Base-by-base conservation (phyloP, 2,113 vertebrate species). In the Hyaena hyaena region DNA sequence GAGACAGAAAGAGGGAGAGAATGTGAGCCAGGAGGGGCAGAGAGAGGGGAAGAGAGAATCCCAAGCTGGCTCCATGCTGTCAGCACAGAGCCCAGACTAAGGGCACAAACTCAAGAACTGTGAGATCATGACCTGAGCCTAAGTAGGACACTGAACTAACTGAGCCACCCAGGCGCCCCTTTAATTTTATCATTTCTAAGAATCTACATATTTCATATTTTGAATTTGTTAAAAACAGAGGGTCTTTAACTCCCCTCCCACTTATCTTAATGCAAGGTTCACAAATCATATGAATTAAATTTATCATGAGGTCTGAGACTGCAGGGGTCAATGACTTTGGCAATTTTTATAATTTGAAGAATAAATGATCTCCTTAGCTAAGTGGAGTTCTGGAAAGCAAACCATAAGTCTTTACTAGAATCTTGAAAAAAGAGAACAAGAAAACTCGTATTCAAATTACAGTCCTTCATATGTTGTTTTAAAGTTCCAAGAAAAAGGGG, bases 211-310 rank as follows among this genome's bases (percentile, higher is more conserved):
- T 50, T 50, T 50, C 68, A 58, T 69, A 61, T 69, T 85, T 55
- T 86, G 43, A 90, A 90, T 73, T 69, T 88, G 50, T 69, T 53
- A 88, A 88, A 90, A 90, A n/a, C 28, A 85, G 45, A 92, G 50
- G 1, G 43, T 65, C 81, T 71, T 96, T 85, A 74, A 73, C 33
- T 73, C 35, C 16, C 16, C 65, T 85, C 11, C 21, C 77, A 48
- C 31, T 58, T 45, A 45, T 91, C 74, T 35, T 86, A 58, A 74
- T 23, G 7, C 39, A 93, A 69, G 53, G 50, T 65, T 53, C 17
- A 88, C 35, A 81, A 33, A 61, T 53, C 43, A 90, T 63, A 93
- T 68, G 17, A 91, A 79, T 61, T 76, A 79, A 35, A 94, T 89
- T 89, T 89, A 89, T 69, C 23, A 5, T 73, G 80, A 73, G 65